A percentile compares a stretch with the other conserved stretches of the same genome.
phyloP scores from a whole-genome alignment of 2,888 invertebrate species.

The Blastobasis adustella region DNA sequence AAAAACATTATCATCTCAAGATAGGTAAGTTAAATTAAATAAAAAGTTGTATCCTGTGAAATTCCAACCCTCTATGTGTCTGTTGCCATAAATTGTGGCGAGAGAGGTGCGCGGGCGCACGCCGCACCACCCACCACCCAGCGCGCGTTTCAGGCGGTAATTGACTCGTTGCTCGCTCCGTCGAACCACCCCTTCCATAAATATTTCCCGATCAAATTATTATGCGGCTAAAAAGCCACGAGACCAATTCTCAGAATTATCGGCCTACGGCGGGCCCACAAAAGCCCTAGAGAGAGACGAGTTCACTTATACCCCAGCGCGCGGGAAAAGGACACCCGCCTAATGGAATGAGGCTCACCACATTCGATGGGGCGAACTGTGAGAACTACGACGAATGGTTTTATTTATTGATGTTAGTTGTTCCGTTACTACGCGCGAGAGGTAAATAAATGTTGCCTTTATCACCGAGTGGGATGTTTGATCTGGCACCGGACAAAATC shows the following conservation, averaged over 20 bases:
- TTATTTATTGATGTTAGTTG: slow-evolving; percentile 67
- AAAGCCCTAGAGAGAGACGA: slow-evolving; percentile 48
- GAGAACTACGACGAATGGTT: slow-evolving; percentile 70
- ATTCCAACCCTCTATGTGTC: slow-evolving; percentile 47
- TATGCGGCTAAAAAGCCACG: slow-evolving; percentile 67
- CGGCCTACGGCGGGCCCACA: slow-evolving; percentile 62
- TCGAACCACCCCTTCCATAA: slow-evolving; percentile 70
- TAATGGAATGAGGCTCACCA: slow-evolving; percentile 66
- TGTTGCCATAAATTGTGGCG: slow-evolving; percentile 54
- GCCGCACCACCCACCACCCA: slow-evolving; percentile 51
- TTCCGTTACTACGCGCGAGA: slow-evolving; percentile 57
- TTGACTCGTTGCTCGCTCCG: slow-evolving; percentile 64
- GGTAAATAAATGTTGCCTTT: slow-evolving; percentile 47
- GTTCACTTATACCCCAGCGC: slow-evolving; percentile 15
- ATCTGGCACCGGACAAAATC: slow-evolving; percentile 26
- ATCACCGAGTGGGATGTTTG: slow-evolving; percentile 32
- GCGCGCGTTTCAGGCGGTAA: slow-evolving; percentile 61
- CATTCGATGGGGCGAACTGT: slow-evolving; percentile 54
- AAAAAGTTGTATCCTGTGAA: slow-evolving; percentile 45
- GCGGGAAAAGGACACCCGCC: slow-evolving; percentile 43
- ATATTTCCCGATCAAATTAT: slow-evolving; percentile 75
- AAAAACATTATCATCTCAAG: no score
- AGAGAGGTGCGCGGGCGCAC: slow-evolving; percentile 25
- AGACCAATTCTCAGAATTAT: slow-evolving; percentile 62
- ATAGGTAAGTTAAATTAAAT: slow-evolving; percentile 19